A percentile compares a stretch with the other conserved stretches of the same genome.
phyloP scores from a whole-genome alignment of 2,113 vertebrate genomes.

The Camelus dromedarius region DNA sequence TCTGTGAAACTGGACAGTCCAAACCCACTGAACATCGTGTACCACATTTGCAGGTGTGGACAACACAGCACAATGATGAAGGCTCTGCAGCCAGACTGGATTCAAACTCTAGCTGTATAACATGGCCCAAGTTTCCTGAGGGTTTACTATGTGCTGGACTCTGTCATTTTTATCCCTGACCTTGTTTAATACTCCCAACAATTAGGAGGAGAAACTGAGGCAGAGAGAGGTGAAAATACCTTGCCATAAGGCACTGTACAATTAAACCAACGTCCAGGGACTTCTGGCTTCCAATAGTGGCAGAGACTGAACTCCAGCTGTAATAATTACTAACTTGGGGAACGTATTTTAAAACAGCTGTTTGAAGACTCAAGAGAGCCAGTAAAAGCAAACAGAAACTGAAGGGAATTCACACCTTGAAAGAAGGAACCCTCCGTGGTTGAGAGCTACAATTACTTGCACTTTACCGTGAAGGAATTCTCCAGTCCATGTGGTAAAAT shows the following conservation, averaged over 20 bases:
- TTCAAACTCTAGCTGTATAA: neutral
- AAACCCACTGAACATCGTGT: neutral
- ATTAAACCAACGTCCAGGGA: neutral
- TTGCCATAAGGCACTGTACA: neutral
- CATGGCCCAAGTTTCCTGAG: neutral
- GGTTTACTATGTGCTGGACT: neutral
- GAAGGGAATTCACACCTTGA: neutral
- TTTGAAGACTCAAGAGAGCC: neutral
- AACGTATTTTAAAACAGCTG: neutral
- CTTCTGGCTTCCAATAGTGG: neutral
- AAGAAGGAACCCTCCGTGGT: neutral
- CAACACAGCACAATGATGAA: neutral
- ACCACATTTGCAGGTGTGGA: too few relatives aligned
- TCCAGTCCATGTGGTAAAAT: neutral
- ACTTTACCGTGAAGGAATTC: neutral
- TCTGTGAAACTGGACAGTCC: neutral
- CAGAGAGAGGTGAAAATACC: too few relatives aligned
- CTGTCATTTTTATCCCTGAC: neutral
- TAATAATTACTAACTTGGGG: neutral
- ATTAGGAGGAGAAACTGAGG: neutral
- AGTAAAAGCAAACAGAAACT: neutral
- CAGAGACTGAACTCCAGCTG: neutral
- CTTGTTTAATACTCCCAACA: neutral
- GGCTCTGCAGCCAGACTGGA: neutral
- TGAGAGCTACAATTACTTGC: neutral